Evolutionary conservation across 2,113 vertebrate species (phyloP), one percentile per base, ranked within the genome.

Genomic region (Pseudorasbora parva): DNA sequence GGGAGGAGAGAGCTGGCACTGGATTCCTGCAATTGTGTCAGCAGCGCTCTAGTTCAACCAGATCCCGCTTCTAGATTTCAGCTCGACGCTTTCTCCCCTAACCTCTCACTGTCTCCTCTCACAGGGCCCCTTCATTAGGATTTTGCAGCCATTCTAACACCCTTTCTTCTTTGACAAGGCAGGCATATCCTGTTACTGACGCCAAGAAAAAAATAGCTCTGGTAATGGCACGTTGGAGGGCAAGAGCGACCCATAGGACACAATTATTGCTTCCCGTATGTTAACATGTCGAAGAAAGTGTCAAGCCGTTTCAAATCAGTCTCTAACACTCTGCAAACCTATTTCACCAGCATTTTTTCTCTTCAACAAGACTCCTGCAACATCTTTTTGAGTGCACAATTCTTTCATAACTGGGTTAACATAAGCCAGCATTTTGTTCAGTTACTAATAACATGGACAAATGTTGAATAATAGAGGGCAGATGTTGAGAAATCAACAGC

Each of bases 201-300:
- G 85, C 72, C 85, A 88, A 82, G 81, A 83, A 86, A 75, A 87
- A 78, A 85, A 82, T 49, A 60, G 69, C 68, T 81, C 56, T 73
- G 54, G 68, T 72, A 81, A 86, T 87, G 85, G 81, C 83, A 83
- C 77, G 21, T 83, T 43, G 71, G 81, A 85, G 80, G 81, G 60
- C 82, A 66, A 51, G 75, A 60, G 57, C 73, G 73, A 82, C 88
- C 86, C 88, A 85, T 60, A 87, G 86, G 88, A 87, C 86, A 87
- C 88, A 88, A 88, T 88, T 88, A 87, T 84, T 85, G 77, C 72
- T 84, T 85, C 85, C 83, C 81, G 82, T 85, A 88, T 87, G 85
- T 87, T 88, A 88, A 87, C 88, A 87, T 85, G 73, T 77, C 73
- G 77, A 59, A 77, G 85, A 75, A 81, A 78, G 84, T 88, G 88